phyloP scores from a whole-genome alignment of 2,797 vertebrate species.

The Mus minutoides region DNA sequence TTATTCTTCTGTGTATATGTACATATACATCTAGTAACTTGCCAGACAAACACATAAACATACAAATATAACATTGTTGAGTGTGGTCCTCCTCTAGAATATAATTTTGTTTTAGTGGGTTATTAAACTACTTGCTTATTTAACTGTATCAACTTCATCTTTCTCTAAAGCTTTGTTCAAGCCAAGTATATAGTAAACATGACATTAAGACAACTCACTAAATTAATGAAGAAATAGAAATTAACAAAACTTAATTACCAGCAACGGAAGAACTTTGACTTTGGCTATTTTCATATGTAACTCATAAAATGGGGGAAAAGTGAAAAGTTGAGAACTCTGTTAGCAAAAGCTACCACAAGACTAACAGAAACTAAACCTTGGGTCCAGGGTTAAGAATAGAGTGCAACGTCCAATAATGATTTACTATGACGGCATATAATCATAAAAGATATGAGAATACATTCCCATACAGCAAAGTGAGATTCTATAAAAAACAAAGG shows the following conservation, averaged over 20 bases:
- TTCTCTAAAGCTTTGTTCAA: conserved; percentile 38
- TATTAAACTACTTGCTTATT: conserved; percentile 43
- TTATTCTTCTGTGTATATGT: not conserved
- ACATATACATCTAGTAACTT: not conserved
- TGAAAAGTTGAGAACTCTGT: not conserved
- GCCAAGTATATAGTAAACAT: not conserved
- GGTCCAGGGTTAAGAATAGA: not conserved
- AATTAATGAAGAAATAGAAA: conserved; percentile 5
- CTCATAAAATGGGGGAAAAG: not conserved
- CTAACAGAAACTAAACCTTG: not conserved
- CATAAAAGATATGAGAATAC: not conserved
- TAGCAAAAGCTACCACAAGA: not conserved
- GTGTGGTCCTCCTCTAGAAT: conserved; percentile 10
- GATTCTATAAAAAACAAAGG: not conserved
- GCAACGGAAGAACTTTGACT: conserved; percentile 29
- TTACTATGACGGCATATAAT: not conserved
- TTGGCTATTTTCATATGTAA: conserved; percentile 32
- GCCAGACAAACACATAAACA: not conserved
- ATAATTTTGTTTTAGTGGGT: not conserved
- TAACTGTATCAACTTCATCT: conserved; percentile 4
- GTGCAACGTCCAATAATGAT: not conserved
- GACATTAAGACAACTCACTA: not conserved
- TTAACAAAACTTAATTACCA: conserved; percentile 42
- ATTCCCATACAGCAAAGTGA: not conserved
- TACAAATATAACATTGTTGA: not conserved